Evolutionary conservation across 1,140 invertebrate genomes (phyloP).

Genomic region (Papilio dardanus): DNA sequence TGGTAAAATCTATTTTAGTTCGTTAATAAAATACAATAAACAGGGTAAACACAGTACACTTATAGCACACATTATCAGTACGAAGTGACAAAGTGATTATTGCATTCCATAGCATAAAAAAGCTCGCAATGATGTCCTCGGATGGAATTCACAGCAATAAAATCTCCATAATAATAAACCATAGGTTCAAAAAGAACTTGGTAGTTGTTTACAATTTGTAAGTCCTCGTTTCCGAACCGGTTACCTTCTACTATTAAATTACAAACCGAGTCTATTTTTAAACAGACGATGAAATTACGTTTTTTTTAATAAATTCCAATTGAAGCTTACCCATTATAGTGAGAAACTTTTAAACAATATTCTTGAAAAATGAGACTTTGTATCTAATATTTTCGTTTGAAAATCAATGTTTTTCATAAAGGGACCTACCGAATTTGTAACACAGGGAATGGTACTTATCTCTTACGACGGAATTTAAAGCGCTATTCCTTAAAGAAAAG

Average conservation of each 20-base stretch:
- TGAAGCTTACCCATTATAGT: too few species aligned
- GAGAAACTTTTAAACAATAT: too few species aligned
- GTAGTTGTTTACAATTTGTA: conserved; percentile 36
- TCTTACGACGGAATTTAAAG: not conserved
- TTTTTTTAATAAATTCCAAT: not conserved
- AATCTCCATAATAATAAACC: conserved; percentile 31
- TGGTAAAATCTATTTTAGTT: not conserved
- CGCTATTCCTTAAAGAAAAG: not conserved
- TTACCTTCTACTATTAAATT: conserved; percentile 2
- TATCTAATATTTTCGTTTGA: too few species aligned
- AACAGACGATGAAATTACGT: not conserved
- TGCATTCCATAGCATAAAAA: not conserved
- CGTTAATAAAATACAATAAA: conserved; percentile 13
- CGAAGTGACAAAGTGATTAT: not conserved
- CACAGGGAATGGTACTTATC: not conserved
- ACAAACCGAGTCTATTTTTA: not conserved
- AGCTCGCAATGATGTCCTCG: not conserved
- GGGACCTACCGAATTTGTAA: not conserved
- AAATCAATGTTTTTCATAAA: too few species aligned
- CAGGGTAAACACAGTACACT: too few species aligned
- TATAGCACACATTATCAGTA: not conserved
- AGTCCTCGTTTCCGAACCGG: conserved; percentile 1
- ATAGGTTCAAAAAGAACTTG: conserved; percentile 5
- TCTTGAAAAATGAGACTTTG: too few species aligned
- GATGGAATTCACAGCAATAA: conserved; percentile 17